Conservation (phyloP, 2,797 vertebrate species). For the Odontamblyopus rebecca region DNA sequence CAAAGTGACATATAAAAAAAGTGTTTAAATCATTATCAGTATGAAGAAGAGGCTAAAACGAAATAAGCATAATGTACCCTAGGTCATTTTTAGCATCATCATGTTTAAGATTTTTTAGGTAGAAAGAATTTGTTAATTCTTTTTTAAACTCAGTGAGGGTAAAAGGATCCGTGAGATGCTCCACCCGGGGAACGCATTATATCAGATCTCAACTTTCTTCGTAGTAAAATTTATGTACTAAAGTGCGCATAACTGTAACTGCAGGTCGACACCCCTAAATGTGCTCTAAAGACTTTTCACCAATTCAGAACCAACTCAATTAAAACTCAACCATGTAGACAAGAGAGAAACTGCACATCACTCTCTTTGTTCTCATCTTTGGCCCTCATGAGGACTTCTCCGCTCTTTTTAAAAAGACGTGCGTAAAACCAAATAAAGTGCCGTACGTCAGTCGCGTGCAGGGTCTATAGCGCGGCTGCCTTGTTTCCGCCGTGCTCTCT, state of each 20-base stretch:
- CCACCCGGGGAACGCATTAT: not conserved
- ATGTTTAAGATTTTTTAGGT: too few species aligned
- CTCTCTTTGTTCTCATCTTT: constrained; percentile 5
- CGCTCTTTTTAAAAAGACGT: not conserved
- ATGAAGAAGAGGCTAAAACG: not conserved
- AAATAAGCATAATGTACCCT: not conserved
- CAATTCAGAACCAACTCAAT: not conserved
- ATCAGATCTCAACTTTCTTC: not conserved
- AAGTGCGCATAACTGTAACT: not conserved
- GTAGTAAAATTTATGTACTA: not conserved
- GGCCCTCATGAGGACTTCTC: not conserved
- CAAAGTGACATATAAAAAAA: not conserved
- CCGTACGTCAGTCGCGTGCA: constrained; percentile 8
- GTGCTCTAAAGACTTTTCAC: not conserved
- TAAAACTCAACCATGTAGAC: not conserved
- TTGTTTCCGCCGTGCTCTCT: constrained; percentile 45
- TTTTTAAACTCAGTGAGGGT: not conserved
- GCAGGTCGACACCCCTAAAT: not conserved
- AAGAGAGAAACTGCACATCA: not conserved
- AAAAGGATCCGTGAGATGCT: not conserved
- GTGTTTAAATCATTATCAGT: not conserved
- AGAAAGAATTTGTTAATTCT: not conserved
- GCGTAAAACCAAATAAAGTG: constrained; percentile 5
- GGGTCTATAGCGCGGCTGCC: constrained; percentile 14
- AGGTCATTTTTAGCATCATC: not conserved